Percentiles rank a stretch among this genome's conserved stretches.
Conservation (phyloP, 2,797 vertebrate species). For the Aulostomus chinensis region DNA sequence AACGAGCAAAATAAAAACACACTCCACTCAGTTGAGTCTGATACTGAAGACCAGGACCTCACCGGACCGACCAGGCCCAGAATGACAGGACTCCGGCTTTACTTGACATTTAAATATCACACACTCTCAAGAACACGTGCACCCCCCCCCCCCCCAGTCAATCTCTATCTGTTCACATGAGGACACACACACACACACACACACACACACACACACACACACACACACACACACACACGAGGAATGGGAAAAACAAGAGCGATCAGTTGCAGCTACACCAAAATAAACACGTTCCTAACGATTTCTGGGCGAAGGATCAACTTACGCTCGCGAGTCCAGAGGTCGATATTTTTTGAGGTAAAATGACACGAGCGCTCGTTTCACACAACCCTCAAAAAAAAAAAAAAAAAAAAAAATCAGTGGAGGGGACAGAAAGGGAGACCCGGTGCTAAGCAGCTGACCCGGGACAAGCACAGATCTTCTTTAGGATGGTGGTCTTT, state of each 20-base stretch:
- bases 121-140: conserved; percentile 13
- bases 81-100: no score
- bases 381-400: conserved; percentile 34
- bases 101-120: conserved; percentile 26
- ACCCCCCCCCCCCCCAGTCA: neutral
- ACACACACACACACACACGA: neutral
- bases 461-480: no score
- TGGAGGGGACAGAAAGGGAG: conserved; percentile 22
- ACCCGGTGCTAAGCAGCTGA: no score
- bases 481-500: neutral
- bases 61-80: no score
- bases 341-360: conserved; percentile 78
- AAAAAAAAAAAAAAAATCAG: neutral
- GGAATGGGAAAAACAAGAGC: conserved; percentile 43
- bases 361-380: conserved; percentile 69
- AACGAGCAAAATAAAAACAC: conserved; percentile 26
- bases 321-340: conserved; percentile 59
- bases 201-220: no score
- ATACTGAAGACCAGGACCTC: no score
- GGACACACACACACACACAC: no score
- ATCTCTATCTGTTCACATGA: conserved; percentile 40
- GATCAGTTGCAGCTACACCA: conserved; percentile 63
- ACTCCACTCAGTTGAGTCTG: no score
- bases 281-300: conserved; percentile 76
- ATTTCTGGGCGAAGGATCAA: conserved; percentile 68